Base-by-base conservation (phyloP, 1,140 invertebrate genomes). In the Centruroides vittatus region DNA sequence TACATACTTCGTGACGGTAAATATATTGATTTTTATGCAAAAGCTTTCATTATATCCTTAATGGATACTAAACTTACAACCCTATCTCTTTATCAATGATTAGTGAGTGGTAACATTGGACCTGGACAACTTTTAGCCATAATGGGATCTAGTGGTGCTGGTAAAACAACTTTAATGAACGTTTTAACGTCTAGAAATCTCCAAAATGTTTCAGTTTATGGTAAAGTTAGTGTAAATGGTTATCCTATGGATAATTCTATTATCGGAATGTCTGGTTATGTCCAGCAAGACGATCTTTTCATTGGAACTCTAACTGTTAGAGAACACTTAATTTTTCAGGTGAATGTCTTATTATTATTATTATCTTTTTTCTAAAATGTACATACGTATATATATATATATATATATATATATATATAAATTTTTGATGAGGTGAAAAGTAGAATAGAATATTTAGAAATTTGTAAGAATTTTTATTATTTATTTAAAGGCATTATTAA, bases 211-310 rank as follows among this genome's bases (percentile, higher is more conserved):
- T 76, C 78, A 1, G 78, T 88, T n/a, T 80, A 78, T 36, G 89
- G 89, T 3, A 77, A 88, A 36, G 78, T 79, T 5, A 57, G 47
- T 10, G 75, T 88, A 3, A 90, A 90, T 66, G 86, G 86, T 4
- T 76, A 80, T 60, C 81, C 80, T 35, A 64, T 70, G 71, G 46
- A 75, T 74, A 68, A 74, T 71, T 47, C 65, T 69, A 46, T 48
- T 58, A 55, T 63, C 72, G 49, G 68, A 67, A 58, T 64, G 69
- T 91, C 88, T 61, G 94, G 91, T 0, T 98, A 98, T 69, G 92
- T 98, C 0, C 93, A 97, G 72, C 94, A 98, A 74, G 85, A 92
- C 65, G 91, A 95, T 74, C 73, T 94, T n/a, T 96, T 96, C 71
- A 86, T 95, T 61, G 89, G 88, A 1, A 91, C 86, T 1, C 75